Percentiles rank a stretch among this genome's conserved stretches.
phyloP scores from a whole-genome alignment of 2,113 vertebrate genomes.

The Aphyosemion australe region DNA sequence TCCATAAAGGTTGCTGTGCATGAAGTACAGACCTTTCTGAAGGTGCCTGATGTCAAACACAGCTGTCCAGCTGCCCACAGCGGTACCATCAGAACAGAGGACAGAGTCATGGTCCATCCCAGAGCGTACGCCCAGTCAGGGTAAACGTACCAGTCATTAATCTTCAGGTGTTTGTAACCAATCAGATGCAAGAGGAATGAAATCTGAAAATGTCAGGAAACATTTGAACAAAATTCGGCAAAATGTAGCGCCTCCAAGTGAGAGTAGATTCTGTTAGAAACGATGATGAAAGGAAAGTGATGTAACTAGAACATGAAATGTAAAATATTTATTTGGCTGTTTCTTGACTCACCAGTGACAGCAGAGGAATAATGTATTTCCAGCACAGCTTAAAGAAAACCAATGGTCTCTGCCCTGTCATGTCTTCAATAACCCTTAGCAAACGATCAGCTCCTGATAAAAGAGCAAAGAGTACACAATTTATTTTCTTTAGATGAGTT shows the following conservation, averaged over 20 bases:
- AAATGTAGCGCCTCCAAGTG: no score
- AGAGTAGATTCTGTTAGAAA: no score
- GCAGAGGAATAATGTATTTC: constrained; percentile 50
- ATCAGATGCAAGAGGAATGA: constrained; percentile 55
- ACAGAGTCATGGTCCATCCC: constrained; percentile 54
- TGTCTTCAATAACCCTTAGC: constrained; percentile 42
- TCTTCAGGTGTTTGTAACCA: constrained; percentile 45
- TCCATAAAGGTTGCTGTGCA: no score
- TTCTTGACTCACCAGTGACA: constrained; percentile 53
- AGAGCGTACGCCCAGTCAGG: constrained; percentile 60
- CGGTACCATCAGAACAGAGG: constrained; percentile 55
- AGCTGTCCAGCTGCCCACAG: constrained; percentile 34
- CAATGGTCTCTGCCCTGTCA: constrained; percentile 47
- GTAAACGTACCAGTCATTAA: constrained; percentile 59
- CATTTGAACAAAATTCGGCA: no score
- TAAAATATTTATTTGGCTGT: no score
- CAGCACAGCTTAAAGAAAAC: constrained; percentile 57
- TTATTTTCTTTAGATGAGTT: no score
- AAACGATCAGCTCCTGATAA: constrained; percentile 38
- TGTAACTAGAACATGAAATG: no score
- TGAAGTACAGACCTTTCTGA: constrained; percentile 45
- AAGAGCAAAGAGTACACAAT: no score
- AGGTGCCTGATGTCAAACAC: constrained; percentile 19
- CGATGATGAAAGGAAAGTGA: no score
- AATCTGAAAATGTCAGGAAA: no score